phyloP scores from a whole-genome alignment of 2,888 invertebrate genomes.

The Pheosia gnoma region DNA sequence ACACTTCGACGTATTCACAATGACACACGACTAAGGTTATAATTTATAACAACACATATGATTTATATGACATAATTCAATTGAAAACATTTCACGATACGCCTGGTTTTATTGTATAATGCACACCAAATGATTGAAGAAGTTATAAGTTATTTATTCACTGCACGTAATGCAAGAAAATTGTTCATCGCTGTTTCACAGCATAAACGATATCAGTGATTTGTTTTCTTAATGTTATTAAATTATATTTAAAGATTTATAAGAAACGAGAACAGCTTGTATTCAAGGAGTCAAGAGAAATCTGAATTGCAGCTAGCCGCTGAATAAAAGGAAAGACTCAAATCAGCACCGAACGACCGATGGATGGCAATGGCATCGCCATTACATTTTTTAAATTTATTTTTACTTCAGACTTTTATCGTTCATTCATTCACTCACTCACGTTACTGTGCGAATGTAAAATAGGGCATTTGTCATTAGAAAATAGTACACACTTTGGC shows the following conservation, averaged over 20 bases:
- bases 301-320: constrained; percentile 22
- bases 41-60: constrained; percentile 66
- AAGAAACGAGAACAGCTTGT: constrained; percentile 13
- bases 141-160: constrained; percentile 53
- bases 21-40: constrained; percentile 74
- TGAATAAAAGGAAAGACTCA: constrained; percentile 34
- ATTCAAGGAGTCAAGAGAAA: constrained; percentile 6
- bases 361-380: constrained; percentile 43
- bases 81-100: constrained; percentile 50
- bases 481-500: constrained; percentile 44
- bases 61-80: constrained; percentile 55
- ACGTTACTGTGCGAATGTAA: constrained; percentile 27
- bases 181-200: constrained; percentile 58
- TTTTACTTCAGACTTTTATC: constrained; percentile 20
- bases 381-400: constrained; percentile 43
- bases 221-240: constrained; percentile 8
- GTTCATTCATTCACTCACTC: constrained; percentile 51
- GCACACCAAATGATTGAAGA: constrained; percentile 39
- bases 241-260: constrained; percentile 16
- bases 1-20: constrained; percentile 75
- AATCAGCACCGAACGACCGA: constrained; percentile 43
- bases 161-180: constrained; percentile 54
- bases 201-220: constrained; percentile 31
- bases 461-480: constrained; percentile 28
- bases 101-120: constrained; percentile 37